phyloP scores from a whole-genome alignment of 2,888 invertebrate species.

The Andrena trimmerana region DNA sequence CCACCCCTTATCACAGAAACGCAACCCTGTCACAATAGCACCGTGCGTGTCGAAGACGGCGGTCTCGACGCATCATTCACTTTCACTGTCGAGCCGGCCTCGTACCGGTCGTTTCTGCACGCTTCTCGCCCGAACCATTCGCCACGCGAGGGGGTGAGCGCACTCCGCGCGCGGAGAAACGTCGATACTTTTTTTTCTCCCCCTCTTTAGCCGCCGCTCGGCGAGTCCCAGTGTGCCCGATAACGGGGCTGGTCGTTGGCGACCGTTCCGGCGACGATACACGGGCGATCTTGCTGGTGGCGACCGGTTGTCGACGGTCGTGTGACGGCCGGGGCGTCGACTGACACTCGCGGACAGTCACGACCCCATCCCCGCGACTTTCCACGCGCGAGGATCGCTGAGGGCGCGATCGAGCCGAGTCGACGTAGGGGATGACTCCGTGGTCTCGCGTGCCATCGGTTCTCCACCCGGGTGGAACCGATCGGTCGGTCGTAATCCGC shows the following conservation, averaged over 20 bases:
- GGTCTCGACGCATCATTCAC: constrained; percentile 72
- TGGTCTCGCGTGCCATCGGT: constrained; percentile 71
- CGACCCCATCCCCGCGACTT: constrained; percentile 70
- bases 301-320: constrained; percentile 46
- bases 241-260: constrained; percentile 25
- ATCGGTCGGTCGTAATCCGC: background rate
- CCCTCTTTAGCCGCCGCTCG: constrained; percentile 58
- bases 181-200: constrained; percentile 72
- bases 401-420: constrained; percentile 55
- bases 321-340: constrained; percentile 64
- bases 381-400: constrained; percentile 66
- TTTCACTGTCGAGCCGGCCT: constrained; percentile 72
- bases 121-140: constrained; percentile 51
- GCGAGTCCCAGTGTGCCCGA: constrained; percentile 33
- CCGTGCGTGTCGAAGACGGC: constrained; percentile 51
- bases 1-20: constrained; percentile 55
- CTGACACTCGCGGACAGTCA: constrained; percentile 68
- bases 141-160: constrained; percentile 64
- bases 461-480: constrained; percentile 40
- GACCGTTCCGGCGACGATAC: background rate
- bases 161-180: constrained; percentile 64
- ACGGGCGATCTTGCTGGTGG: constrained; percentile 29
- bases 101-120: constrained; percentile 41
- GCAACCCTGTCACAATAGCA: constrained; percentile 56
- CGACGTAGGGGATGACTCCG: constrained; percentile 46